phyloP scores from a whole-genome alignment of 2,113 vertebrate genomes.

The Desmodus rotundus region DNA sequence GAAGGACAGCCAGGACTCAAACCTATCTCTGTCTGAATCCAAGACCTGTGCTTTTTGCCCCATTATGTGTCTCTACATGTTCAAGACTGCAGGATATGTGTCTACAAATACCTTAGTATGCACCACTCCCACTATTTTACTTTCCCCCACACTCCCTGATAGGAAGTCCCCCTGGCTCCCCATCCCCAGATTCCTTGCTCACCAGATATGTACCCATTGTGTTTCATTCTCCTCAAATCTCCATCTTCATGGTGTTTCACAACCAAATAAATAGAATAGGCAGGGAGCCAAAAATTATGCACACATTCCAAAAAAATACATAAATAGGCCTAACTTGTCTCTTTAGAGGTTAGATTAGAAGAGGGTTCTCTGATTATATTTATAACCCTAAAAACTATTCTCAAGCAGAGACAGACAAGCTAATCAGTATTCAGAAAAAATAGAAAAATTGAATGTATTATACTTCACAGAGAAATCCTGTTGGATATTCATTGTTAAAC shows the following conservation, averaged over 20 bases:
- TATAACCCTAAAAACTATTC: conserved; percentile 77
- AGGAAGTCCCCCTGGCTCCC: neutral
- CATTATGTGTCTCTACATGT: neutral
- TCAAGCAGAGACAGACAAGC: conserved; percentile 80
- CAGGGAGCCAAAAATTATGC: conserved; percentile 18
- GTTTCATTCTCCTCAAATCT: neutral
- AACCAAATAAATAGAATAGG: conserved; percentile 49
- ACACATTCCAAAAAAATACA: neutral
- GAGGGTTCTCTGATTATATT: conserved; percentile 72
- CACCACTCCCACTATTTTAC: neutral
- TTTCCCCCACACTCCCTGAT: neutral
- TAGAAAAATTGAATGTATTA: conserved; percentile 79
- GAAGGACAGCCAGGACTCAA: neutral
- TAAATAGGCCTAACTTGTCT: conserved; percentile 20
- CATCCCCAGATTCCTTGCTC: neutral
- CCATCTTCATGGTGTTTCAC: neutral
- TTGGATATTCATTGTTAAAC: conserved; percentile 77
- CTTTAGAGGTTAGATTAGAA: conserved; percentile 36
- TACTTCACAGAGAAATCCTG: conserved; percentile 68
- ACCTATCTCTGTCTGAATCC: neutral
- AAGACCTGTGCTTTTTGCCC: neutral
- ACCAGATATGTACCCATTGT: neutral
- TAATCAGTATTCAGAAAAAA: conserved; percentile 83
- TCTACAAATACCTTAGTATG: neutral
- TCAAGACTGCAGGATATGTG: neutral